A percentile compares a stretch with the other conserved stretches of the same genome.
Conservation (phyloP, 2,888 invertebrate species). For the Magallana nippona region DNA sequence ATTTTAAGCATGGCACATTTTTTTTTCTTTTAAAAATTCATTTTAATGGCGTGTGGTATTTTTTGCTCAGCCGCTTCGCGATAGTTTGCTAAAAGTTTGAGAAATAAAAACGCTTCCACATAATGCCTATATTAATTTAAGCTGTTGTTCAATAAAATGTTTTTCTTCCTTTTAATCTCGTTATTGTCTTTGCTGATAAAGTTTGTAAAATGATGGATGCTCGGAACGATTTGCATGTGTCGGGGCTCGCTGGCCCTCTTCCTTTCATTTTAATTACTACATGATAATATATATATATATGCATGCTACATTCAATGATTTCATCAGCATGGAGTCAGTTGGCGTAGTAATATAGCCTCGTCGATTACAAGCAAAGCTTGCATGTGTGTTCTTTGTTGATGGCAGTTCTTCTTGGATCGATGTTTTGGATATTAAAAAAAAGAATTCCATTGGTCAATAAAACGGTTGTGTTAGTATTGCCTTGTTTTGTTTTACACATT, state of each 20-base stretch:
- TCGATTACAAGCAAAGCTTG: constrained; percentile 18
- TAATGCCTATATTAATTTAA: constrained; percentile 17
- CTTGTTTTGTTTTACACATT: too few relatives aligned
- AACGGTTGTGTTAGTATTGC: constrained; percentile 3
- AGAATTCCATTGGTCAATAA: not conserved
- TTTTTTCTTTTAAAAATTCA: not conserved
- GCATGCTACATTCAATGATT: not conserved
- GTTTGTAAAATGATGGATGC: constrained; percentile 6
- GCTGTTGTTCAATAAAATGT: constrained; percentile 42
- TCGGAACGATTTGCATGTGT: constrained; percentile 54
- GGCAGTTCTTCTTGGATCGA: not conserved
- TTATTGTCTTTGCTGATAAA: constrained; percentile 9
- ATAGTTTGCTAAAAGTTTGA: constrained; percentile 5
- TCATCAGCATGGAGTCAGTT: not conserved
- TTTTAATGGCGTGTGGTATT: not conserved
- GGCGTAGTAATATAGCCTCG: not conserved
- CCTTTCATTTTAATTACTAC: not conserved
- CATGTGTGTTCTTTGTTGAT: constrained; percentile 1
- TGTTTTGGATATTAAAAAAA: not conserved
- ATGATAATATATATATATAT: not conserved
- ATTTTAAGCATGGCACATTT: constrained; percentile 13
- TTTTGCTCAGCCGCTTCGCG: constrained; percentile 23
- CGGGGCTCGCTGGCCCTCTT: constrained; percentile 23
- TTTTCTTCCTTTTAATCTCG: constrained; percentile 20
- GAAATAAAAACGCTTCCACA: not conserved